phyloP scores from a whole-genome alignment of 2,888 invertebrate species.

The Scotopteryx bipunctaria region DNA sequence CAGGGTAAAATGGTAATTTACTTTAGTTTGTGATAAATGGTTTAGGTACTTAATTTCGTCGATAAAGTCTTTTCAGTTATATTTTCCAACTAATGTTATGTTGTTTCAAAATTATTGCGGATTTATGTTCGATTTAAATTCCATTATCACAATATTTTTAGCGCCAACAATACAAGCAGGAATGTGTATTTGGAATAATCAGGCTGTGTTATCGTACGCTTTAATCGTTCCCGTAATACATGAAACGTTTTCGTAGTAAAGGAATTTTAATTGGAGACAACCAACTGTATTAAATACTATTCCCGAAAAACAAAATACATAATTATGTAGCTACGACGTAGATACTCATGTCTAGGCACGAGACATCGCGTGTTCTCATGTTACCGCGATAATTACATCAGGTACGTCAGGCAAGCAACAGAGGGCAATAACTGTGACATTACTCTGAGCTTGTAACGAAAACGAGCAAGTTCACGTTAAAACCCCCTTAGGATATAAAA shows the following conservation, averaged over 20 bases:
- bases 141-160: not conserved
- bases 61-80: slow-evolving; percentile 42
- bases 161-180: no score
- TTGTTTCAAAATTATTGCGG: not conserved
- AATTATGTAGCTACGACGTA: no score
- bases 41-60: slow-evolving; percentile 40
- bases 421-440: slow-evolving; percentile 59
- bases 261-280: no score
- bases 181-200: no score
- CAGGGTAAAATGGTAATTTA: slow-evolving; percentile 45
- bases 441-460: slow-evolving; percentile 45
- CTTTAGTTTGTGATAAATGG: slow-evolving; percentile 51
- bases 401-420: slow-evolving; percentile 56
- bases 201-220: no score
- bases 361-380: slow-evolving; percentile 58
- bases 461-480: slow-evolving; percentile 52
- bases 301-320: no score
- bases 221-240: no score
- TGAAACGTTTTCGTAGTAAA: no score
- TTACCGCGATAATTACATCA: slow-evolving; percentile 53
- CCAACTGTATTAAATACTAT: no score
- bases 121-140: not conserved
- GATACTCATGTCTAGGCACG: slow-evolving; percentile 50
- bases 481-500: slow-evolving; percentile 46
- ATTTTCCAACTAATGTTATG: slow-evolving; percentile 34